Evolutionary conservation across 2,113 vertebrate genomes (phyloP).

Genomic region (Arizona elegans): DNA sequence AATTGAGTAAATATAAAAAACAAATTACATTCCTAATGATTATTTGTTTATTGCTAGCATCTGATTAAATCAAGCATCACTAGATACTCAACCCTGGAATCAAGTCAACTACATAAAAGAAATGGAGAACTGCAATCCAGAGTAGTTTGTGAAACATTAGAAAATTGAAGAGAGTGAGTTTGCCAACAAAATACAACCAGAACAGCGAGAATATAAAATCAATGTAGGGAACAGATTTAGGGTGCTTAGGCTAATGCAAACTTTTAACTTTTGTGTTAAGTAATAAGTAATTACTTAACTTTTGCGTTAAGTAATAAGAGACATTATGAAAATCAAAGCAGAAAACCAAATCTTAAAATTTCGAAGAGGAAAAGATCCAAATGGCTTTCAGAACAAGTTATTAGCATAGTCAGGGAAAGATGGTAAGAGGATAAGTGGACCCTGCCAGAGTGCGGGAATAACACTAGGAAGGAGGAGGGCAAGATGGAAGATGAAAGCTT

Average conservation of each 20-base stretch:
- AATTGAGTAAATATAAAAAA: neutral
- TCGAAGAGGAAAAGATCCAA: neutral
- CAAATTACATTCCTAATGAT: neutral
- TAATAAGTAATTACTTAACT: no score
- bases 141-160: neutral
- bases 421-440: neutral
- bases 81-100: neutral
- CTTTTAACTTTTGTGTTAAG: neutral
- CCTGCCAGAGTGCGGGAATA: neutral
- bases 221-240: neutral
- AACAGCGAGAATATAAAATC: neutral
- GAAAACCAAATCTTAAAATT: neutral
- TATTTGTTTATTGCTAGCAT: neutral
- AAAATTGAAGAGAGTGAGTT: neutral
- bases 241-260: neutral
- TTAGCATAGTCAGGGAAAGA: neutral
- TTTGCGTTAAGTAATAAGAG: neutral
- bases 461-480: neutral
- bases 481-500: neutral
- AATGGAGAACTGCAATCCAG: neutral
- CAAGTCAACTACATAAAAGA: neutral
- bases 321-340: neutral
- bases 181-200: neutral
- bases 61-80: neutral
- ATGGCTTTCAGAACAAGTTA: neutral